A percentile compares a stretch with the other conserved stretches of the same genome.
phyloP scores from a whole-genome alignment of 2,888 invertebrate species.

The Erebia epiphron region DNA sequence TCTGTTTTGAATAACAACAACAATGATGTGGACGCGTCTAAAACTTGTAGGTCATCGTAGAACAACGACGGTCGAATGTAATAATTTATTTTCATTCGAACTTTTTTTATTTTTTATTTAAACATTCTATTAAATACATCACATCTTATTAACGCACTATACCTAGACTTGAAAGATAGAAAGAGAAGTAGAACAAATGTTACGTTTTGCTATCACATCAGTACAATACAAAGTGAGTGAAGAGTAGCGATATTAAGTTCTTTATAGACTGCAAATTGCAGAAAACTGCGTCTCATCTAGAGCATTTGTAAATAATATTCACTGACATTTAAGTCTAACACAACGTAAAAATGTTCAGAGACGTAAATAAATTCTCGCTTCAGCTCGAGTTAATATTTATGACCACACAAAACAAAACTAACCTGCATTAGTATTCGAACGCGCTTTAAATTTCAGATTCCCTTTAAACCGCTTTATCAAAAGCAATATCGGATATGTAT shows the following conservation, averaged over 20 bases:
- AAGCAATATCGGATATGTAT: slow-evolving; percentile 80
- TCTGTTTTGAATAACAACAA: slow-evolving; percentile 57
- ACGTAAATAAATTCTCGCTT: slow-evolving; percentile 58
- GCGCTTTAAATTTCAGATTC: slow-evolving; percentile 80
- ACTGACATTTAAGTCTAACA: neutral
- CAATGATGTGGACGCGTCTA: slow-evolving; percentile 61
- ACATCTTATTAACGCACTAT: neutral
- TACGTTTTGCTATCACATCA: neutral
- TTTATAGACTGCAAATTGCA: neutral
- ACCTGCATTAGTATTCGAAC: slow-evolving; percentile 75
- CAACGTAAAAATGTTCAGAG: slow-evolving; percentile 19
- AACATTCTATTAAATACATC: slow-evolving; percentile 33
- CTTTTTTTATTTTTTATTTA: slow-evolving; percentile 41
- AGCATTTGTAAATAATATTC: neutral
- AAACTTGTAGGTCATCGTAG: slow-evolving; percentile 65
- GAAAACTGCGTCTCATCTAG: neutral
- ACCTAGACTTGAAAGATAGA: neutral
- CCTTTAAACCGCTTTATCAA: slow-evolving; percentile 79
- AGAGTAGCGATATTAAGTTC: neutral
- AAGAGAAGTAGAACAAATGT: neutral
- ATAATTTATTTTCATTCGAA: slow-evolving; percentile 59
- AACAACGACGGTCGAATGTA: slow-evolving; percentile 63
- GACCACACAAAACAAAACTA: slow-evolving; percentile 72
- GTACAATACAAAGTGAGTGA: neutral
- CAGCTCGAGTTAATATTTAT: slow-evolving; percentile 72